phyloP scores from a whole-genome alignment of 2,113 vertebrate genomes.

The Tricholaema leucomelas region DNA sequence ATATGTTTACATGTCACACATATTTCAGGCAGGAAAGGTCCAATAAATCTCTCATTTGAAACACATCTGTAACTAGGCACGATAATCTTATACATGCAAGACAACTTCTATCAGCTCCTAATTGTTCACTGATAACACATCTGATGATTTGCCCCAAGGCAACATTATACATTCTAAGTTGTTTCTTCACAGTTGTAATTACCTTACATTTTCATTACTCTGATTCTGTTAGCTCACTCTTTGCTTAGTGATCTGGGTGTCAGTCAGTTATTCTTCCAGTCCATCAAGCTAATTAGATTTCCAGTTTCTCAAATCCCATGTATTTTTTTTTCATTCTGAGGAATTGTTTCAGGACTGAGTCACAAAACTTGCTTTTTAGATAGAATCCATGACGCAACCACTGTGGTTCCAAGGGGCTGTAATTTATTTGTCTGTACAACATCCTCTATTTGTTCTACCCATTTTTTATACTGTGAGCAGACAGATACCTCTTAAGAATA shows the following conservation, averaged over 20 bases:
- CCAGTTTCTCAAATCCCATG: background rate
- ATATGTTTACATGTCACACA: slow-evolving; percentile 24
- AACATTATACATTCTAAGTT: slow-evolving; percentile 70
- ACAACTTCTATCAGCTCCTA: slow-evolving; percentile 72
- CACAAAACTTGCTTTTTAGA: background rate
- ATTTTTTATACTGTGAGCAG: background rate
- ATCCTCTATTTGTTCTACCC: background rate
- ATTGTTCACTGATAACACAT: slow-evolving; percentile 74
- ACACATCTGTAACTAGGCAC: slow-evolving; percentile 31
- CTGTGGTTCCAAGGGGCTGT: background rate
- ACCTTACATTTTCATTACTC: slow-evolving; percentile 80
- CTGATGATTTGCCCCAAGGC: slow-evolving; percentile 73
- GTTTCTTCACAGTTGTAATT: slow-evolving; percentile 76
- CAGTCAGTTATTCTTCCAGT: slow-evolving; percentile 76
- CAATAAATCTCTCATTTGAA: slow-evolving; percentile 63
- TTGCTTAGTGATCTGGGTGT: slow-evolving; percentile 67
- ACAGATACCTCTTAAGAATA: background rate
- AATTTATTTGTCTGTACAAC: background rate
- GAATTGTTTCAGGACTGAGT: background rate
- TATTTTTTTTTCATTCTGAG: slow-evolving; percentile 24
- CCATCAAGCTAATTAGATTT: slow-evolving; percentile 70
- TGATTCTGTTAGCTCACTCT: slow-evolving; percentile 73
- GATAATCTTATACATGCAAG: slow-evolving; percentile 58
- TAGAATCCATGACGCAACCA: background rate
- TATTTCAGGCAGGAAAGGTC: slow-evolving; percentile 28